phyloP scores from a whole-genome alignment of 2,797 vertebrate genomes.

The Sebastes variabilis region DNA sequence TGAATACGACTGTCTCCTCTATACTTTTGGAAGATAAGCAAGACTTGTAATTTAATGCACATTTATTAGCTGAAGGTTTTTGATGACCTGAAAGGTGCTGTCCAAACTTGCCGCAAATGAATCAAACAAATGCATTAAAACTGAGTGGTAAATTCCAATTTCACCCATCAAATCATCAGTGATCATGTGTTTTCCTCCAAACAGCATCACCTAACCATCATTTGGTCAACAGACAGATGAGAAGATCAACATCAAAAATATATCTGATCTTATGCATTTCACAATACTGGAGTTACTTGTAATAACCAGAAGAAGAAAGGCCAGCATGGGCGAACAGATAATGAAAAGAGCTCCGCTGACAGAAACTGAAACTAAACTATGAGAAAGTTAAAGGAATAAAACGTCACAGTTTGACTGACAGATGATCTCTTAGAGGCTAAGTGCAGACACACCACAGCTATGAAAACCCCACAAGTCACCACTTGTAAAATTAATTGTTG shows the following conservation, averaged over 20 bases:
- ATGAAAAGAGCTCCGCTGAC: background rate
- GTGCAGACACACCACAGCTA: background rate
- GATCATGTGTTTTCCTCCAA: too few species aligned
- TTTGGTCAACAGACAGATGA: background rate
- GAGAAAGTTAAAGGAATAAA: constrained; percentile 1
- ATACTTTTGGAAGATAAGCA: background rate
- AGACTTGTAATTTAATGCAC: background rate
- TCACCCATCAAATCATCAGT: background rate
- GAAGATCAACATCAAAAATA: background rate
- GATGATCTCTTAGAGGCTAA: background rate
- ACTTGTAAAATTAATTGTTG: background rate
- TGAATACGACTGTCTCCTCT: background rate
- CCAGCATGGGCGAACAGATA: background rate
- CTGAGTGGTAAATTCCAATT: background rate
- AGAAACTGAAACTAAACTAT: constrained; percentile 15
- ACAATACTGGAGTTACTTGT: background rate
- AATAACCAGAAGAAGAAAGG: background rate
- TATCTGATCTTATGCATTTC: background rate
- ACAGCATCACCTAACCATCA: background rate
- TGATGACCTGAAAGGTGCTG: background rate
- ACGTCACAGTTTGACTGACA: background rate
- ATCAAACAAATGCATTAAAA: constrained; percentile 6
- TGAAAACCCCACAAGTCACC: background rate
- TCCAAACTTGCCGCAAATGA: background rate
- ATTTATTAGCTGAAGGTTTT: background rate